Conservation (phyloP, 1,140 invertebrate species). For the Ruditapes philippinarum region DNA sequence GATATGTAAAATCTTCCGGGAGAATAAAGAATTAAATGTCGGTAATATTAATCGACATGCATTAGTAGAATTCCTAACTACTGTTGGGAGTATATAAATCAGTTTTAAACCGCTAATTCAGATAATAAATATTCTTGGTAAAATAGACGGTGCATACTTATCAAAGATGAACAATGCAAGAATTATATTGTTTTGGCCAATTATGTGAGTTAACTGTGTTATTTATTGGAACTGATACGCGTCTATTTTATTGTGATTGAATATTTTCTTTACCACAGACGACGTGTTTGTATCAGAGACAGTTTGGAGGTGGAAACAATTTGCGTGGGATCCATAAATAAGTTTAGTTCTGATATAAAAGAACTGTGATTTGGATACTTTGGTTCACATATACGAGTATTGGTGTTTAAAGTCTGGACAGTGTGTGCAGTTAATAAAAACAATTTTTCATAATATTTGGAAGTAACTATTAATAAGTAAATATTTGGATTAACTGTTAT, state of each 20-base stretch:
- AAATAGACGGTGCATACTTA: not conserved
- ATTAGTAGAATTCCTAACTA: not conserved
- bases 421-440: too few relatives aligned
- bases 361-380: too few relatives aligned
- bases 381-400: too few relatives aligned
- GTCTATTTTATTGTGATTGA: not conserved
- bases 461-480: too few relatives aligned
- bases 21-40: not conserved
- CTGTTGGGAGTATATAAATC: slow-evolving; percentile 5
- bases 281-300: not conserved
- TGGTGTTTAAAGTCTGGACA: too few relatives aligned
- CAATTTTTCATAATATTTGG: too few relatives aligned
- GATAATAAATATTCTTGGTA: not conserved
- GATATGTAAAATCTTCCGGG: not conserved
- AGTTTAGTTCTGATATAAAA: not conserved
- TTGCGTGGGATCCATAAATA: not conserved
- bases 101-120: not conserved
- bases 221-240: not conserved
- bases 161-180: not conserved
- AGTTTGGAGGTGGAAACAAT: not conserved
- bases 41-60: not conserved
- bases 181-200: not conserved
- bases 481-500: too few relatives aligned
- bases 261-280: not conserved
- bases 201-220: not conserved